These are phyloP conservation scores for Micrasema minimum DNA, from an alignment of 1,140 invertebrate species.

Conservation along the genomic window DNA sequence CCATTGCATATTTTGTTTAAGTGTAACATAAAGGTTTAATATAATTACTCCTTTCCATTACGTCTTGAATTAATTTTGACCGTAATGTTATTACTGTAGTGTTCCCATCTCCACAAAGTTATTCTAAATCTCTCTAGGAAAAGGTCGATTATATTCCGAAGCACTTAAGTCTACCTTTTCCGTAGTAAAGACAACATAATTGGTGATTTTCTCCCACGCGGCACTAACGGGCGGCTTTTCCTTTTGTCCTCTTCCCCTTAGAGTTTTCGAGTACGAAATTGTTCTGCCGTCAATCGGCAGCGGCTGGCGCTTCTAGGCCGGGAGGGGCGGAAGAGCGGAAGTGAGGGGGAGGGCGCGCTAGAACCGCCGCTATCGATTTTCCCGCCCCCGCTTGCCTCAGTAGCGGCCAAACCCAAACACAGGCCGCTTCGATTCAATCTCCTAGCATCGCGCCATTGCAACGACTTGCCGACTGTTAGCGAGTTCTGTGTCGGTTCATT, in stretches of 20 bases:
- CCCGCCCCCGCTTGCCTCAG: slow-evolving; percentile 51
- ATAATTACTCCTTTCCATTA: too few species aligned
- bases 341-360: slow-evolving; percentile 15
- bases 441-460: slow-evolving; percentile 26
- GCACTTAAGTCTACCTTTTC: slow-evolving; percentile 1
- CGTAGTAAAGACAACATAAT: slow-evolving; percentile 10
- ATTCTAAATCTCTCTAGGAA: too few species aligned
- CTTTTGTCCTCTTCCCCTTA: slow-evolving; percentile 18
- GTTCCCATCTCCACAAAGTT: too few species aligned
- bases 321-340: neutral
- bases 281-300: slow-evolving; percentile 23
- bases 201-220: slow-evolving; percentile 11
- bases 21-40: too few species aligned
- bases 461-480: neutral
- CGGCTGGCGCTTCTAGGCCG: neutral
- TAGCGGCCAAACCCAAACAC: slow-evolving; percentile 33
- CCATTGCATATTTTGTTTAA: too few species aligned
- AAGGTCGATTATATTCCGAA: neutral
- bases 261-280: slow-evolving; percentile 19
- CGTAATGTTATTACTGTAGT: too few species aligned
- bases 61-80: too few species aligned
- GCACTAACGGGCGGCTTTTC: neutral
- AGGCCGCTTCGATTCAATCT: slow-evolving; percentile 11
- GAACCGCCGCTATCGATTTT: slow-evolving; percentile 27
- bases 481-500: neutral